Evolutionary conservation across 2,113 vertebrate genomes (phyloP).

Genomic region (Sinocyclocheilus rhinocerous): DNA sequence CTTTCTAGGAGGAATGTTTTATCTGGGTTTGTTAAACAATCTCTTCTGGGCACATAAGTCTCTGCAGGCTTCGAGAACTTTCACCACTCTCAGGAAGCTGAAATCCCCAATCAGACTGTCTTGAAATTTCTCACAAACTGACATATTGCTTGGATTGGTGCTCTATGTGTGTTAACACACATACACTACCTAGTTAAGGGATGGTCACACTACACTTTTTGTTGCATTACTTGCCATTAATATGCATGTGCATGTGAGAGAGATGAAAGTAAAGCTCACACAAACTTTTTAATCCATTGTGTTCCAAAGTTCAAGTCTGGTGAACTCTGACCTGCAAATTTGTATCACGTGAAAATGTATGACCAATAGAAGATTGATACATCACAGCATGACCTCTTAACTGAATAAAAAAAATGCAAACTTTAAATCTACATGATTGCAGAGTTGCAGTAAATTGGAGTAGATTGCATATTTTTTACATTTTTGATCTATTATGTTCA

Average conservation of each 20-base stretch:
- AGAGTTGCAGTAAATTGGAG: neutral
- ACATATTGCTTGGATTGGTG: neutral
- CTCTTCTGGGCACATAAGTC: neutral
- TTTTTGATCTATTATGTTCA: neutral
- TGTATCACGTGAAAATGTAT: too few species aligned
- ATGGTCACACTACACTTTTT: neutral
- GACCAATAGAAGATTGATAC: too few species aligned
- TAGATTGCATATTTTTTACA: too few species aligned
- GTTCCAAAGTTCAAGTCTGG: neutral
- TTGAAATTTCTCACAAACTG: neutral
- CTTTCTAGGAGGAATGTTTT: neutral
- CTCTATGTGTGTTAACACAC: neutral
- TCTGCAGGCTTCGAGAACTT: neutral
- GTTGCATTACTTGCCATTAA: neutral
- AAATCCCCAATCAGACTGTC: neutral
- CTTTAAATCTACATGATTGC: too few species aligned
- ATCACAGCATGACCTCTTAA: too few species aligned
- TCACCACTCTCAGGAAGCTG: neutral
- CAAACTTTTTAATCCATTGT: neutral
- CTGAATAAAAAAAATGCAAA: too few species aligned
- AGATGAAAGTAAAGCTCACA: neutral
- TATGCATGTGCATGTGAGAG: neutral
- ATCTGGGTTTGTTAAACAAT: slow-evolving; percentile 12
- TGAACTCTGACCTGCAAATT: neutral
- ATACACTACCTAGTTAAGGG: neutral